Percentiles rank a stretch among this genome's conserved stretches.
phyloP scores from a whole-genome alignment of 37 sponge, comb jelly and placozoan genomes.

The Beroe forskalii region DNA sequence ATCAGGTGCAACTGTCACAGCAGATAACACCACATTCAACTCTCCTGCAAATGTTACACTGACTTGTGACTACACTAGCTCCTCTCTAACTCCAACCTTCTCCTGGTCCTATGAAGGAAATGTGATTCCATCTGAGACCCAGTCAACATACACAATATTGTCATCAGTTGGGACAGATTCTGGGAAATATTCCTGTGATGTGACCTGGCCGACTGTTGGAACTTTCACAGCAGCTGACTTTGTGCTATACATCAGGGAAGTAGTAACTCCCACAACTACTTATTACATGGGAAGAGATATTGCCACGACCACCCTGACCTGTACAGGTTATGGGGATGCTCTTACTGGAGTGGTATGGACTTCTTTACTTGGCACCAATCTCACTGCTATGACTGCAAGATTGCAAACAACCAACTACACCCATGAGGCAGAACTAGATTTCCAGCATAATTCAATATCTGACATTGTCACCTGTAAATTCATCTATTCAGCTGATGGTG shows the following conservation, averaged over 20 bases:
- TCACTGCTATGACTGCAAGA: neutral
- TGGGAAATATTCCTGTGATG: neutral
- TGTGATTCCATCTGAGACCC: neutral
- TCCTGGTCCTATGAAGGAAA: neutral
- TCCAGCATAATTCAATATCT: neutral
- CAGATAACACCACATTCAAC: neutral
- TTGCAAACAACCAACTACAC: neutral
- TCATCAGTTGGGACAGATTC: neutral
- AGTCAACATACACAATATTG: neutral
- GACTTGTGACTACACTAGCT: neutral
- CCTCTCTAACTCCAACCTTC: neutral
- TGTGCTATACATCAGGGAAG: slow-evolving; percentile 11
- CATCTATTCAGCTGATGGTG: neutral
- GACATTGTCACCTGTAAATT: neutral
- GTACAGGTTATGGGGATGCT: neutral
- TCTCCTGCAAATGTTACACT: neutral
- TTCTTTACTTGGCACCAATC: neutral
- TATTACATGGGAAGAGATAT: neutral
- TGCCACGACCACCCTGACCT: neutral
- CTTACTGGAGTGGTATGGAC: neutral
- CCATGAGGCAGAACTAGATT: neutral
- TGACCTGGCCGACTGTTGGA: slow-evolving; percentile 28
- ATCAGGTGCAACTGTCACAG: neutral
- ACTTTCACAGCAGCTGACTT: slow-evolving; percentile 11
- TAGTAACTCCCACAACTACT: neutral